phyloP scores from a whole-genome alignment of 2,888 invertebrate genomes.

The Drosophila engyochracea region DNA sequence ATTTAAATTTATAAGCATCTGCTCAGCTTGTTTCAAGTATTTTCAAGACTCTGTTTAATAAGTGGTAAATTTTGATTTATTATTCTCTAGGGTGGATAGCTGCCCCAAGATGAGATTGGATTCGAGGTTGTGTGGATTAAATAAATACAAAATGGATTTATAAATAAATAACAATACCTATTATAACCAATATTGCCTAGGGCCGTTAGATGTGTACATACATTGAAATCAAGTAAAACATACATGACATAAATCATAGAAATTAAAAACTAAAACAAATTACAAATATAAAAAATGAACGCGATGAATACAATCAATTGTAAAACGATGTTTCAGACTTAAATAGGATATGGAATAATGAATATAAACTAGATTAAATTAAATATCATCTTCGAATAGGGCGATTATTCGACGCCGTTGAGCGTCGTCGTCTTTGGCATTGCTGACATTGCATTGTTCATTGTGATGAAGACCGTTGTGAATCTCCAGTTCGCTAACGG shows the following conservation, averaged over 20 bases:
- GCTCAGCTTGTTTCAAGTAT: background rate
- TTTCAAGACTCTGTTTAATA: background rate
- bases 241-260: background rate
- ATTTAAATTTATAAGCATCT: background rate
- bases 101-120: background rate
- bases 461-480: slow-evolving; percentile 83
- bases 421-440: slow-evolving; percentile 58
- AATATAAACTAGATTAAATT: slow-evolving; percentile 27
- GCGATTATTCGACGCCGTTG: slow-evolving; percentile 83
- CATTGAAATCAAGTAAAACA: slow-evolving; percentile 1
- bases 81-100: background rate
- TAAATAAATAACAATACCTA: slow-evolving; percentile 1
- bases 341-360: slow-evolving; percentile 7
- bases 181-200: background rate
- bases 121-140: slow-evolving; percentile 3
- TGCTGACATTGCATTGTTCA: slow-evolving; percentile 33
- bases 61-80: background rate
- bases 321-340: slow-evolving; percentile 36
- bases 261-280: slow-evolving; percentile 1
- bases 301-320: slow-evolving; percentile 7
- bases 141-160: slow-evolving; percentile 18
- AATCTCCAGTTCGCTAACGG: slow-evolving; percentile 80
- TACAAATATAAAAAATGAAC: slow-evolving; percentile 17
- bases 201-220: slow-evolving; percentile 4
- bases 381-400: slow-evolving; percentile 82